Conservation (phyloP, 2,888 invertebrate species). For the Lasius platythorax region DNA sequence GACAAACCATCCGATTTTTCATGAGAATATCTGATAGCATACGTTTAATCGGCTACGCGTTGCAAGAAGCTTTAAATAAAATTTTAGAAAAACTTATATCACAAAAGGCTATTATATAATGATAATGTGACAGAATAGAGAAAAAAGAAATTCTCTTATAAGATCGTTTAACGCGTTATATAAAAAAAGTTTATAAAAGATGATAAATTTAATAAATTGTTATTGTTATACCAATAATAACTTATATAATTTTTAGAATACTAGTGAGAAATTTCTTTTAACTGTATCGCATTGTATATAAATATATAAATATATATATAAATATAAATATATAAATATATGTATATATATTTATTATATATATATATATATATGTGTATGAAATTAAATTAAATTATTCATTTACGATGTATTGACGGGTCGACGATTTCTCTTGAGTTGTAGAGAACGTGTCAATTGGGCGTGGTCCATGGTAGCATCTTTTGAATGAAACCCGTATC, state of each 20-base stretch:
- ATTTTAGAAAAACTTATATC: background rate
- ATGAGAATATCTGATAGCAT: background rate
- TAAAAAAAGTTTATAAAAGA: background rate
- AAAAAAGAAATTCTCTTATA: background rate
- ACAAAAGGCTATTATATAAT: background rate
- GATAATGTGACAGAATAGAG: background rate
- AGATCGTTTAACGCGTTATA: background rate
- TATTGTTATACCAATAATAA: background rate
- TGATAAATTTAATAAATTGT: background rate
- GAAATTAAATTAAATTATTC: too few species aligned
- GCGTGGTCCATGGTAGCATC: constrained; percentile 84
- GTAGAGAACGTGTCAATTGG: constrained; percentile 68
- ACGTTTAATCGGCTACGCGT: background rate
- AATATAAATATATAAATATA: too few species aligned
- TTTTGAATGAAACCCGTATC: constrained; percentile 83
- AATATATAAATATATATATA: background rate
- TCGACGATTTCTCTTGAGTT: background rate
- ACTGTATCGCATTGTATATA: background rate
- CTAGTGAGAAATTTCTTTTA: background rate
- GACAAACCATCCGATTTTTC: background rate
- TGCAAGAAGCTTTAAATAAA: background rate
- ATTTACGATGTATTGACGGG: background rate
- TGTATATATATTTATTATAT: too few species aligned
- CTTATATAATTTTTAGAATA: background rate
- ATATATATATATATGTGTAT: too few species aligned